Evolutionary conservation across 2,888 invertebrate genomes (phyloP).

Genomic region (Itoplectis maculator): DNA sequence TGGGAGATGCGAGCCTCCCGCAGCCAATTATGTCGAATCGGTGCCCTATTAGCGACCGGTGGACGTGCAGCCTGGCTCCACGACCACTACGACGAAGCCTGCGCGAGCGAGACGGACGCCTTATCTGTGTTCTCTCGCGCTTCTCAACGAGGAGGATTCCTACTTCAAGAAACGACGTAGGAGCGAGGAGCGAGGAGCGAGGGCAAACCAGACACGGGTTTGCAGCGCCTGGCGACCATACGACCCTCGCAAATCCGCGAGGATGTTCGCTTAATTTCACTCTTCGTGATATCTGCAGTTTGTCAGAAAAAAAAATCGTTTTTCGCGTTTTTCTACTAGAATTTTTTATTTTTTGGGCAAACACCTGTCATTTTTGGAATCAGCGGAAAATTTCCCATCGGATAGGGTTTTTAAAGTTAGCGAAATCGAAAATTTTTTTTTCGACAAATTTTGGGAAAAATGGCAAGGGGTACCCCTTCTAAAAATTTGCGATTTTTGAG

Average conservation of each 20-base stretch:
- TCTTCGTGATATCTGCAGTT: constrained; percentile 67
- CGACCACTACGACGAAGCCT: constrained; percentile 8
- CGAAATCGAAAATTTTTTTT: too few species aligned
- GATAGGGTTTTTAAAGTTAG: too few species aligned
- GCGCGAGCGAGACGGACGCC: constrained; percentile 55
- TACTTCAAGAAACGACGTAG: constrained; percentile 45
- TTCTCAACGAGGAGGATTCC: constrained; percentile 24
- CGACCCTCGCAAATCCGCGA: constrained; percentile 56
- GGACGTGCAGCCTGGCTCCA: constrained; percentile 59
- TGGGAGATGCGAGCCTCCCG: constrained; percentile 33
- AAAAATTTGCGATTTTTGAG: too few species aligned
- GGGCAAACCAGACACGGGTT: constrained; percentile 45
- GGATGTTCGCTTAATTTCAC: constrained; percentile 65
- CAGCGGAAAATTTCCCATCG: too few species aligned
- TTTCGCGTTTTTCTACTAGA: too few species aligned
- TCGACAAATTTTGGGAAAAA: too few species aligned
- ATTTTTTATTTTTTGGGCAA: too few species aligned
- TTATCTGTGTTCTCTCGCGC: constrained; percentile 63
- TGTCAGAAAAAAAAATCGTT: too few species aligned
- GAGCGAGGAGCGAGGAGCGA: constrained; percentile 39
- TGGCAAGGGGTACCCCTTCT: too few species aligned
- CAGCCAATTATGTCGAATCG: constrained; percentile 69
- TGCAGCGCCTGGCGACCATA: constrained; percentile 38
- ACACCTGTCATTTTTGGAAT: too few species aligned
- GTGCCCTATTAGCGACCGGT: constrained; percentile 66